These are phyloP conservation scores for Salpingus planirostris DNA, from an alignment of 2,888 invertebrate genomes.

Conservation along the genomic window DNA sequence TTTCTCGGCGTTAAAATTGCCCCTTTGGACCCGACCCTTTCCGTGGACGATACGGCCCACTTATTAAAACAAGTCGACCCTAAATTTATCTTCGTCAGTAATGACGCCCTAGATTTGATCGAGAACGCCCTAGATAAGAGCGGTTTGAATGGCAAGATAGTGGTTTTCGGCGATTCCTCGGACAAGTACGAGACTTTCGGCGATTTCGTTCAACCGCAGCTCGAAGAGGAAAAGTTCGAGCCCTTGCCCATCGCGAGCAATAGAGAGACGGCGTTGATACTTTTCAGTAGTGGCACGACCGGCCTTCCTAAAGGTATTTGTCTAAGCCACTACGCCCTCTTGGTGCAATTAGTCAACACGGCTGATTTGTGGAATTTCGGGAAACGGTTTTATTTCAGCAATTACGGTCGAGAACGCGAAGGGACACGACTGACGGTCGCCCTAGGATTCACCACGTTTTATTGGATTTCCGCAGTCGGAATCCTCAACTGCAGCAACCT, in stretches of 20 bases:
- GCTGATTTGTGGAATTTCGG: no score
- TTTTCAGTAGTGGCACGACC: constrained; percentile 32
- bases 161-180: no score
- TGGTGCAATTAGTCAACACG: constrained; percentile 14
- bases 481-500: constrained; percentile 17
- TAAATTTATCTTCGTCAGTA: constrained; percentile 27
- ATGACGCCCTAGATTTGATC: constrained; percentile 21
- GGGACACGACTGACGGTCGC: no score
- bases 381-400: constrained; percentile 2
- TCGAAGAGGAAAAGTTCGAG: constrained; percentile 22
- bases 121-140: constrained; percentile 20
- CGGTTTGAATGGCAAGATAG: constrained; percentile 23
- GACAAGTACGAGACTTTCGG: no score
- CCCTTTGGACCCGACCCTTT: constrained; percentile 27
- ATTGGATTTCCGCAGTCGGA: constrained; percentile 29
- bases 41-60: constrained; percentile 22
- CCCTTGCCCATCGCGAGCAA: constrained; percentile 17
- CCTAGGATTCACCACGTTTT: constrained; percentile 21
- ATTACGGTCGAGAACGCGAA: constrained; percentile 1
- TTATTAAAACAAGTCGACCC: constrained; percentile 26
- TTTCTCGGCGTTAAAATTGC: constrained; percentile 37
- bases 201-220: constrained; percentile 21
- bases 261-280: constrained; percentile 22
- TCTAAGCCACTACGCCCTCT: constrained; percentile 20
- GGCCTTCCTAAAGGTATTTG: constrained; percentile 34